A percentile compares a stretch with the other conserved stretches of the same genome.
Conservation (phyloP, 30 jellyfish, hydroid and myxozoan genomes). For the Catostylus mosaicus region DNA sequence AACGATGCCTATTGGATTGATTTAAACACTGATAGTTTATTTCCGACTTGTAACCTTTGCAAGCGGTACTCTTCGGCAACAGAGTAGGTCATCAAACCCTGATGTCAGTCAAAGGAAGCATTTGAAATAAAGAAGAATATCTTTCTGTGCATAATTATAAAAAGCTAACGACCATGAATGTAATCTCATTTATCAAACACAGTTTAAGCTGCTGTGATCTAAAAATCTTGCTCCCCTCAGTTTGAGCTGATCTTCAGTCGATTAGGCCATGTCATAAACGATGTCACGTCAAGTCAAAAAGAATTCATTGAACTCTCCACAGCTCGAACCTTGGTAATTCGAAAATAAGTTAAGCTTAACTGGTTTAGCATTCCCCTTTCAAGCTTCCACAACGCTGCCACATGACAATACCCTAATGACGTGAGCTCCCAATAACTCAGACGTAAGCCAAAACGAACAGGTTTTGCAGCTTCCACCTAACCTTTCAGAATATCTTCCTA, state of each 20-base stretch:
- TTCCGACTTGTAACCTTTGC: not conserved
- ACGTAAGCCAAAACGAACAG: too few relatives aligned
- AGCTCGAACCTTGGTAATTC: too few relatives aligned
- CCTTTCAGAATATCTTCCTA: too few relatives aligned
- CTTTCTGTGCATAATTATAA: not conserved
- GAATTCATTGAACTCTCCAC: too few relatives aligned
- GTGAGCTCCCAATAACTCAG: too few relatives aligned
- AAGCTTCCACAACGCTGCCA: too few relatives aligned
- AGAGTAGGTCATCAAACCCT: not conserved
- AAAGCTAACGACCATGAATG: not conserved
- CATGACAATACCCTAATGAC: too few relatives aligned
- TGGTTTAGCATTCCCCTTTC: too few relatives aligned
- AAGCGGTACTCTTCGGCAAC: not conserved
- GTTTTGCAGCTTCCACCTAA: too few relatives aligned
- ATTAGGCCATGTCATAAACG: not conserved
- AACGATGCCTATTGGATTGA: not conserved
- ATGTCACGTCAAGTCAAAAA: not conserved
- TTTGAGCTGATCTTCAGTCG: not conserved
- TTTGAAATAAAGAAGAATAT: not conserved
- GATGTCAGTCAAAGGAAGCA: slow-evolving; percentile 5
- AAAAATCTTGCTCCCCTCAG: not conserved
- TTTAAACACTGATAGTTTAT: not conserved
- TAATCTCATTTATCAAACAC: not conserved
- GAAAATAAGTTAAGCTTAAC: too few relatives aligned
- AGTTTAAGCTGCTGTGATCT: not conserved